A percentile compares a stretch with the other conserved stretches of the same genome.
phyloP scores from a whole-genome alignment of 35 echinoderm and acorn worm genomes.

The Apostichopus japonicus region DNA sequence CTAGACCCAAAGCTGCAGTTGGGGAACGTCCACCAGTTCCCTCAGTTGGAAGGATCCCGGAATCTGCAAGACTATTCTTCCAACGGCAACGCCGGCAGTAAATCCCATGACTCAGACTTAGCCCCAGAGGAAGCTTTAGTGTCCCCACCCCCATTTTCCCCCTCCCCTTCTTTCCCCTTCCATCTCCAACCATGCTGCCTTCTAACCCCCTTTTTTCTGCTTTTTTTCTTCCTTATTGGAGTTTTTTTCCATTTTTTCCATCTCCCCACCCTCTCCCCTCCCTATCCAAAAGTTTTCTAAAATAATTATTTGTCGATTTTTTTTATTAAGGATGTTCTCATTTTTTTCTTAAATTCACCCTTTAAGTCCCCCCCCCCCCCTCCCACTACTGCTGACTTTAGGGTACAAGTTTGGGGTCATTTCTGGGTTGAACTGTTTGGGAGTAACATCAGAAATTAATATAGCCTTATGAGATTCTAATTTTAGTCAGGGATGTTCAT shows the following conservation, averaged over 20 bases:
- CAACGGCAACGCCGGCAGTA: not conserved
- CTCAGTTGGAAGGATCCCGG: conserved; percentile 10
- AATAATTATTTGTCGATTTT: too few species aligned
- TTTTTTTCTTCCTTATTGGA: not conserved
- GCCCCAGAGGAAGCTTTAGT: not conserved
- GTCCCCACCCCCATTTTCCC: not conserved
- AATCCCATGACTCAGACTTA: not conserved
- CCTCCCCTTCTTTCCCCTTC: too few species aligned
- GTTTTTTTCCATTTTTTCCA: too few species aligned
- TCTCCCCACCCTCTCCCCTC: too few species aligned
- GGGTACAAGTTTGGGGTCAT: not conserved
- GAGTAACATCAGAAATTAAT: not conserved
- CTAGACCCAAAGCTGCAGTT: not conserved
- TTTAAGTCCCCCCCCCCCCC: too few species aligned
- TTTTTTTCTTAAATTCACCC: too few species aligned
- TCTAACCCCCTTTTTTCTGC: too few species aligned
- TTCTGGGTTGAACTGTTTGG: not conserved
- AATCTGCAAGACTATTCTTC: conserved; percentile 11
- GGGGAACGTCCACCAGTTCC: not conserved
- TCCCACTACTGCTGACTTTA: not conserved
- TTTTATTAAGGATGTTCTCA: too few species aligned
- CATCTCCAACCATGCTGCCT: too few species aligned
- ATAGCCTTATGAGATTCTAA: too few species aligned
- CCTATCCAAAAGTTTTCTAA: too few species aligned
- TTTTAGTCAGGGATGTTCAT: too few species aligned